Conservation (phyloP, 2,797 vertebrate species). For the Lagodon rhomboides region DNA sequence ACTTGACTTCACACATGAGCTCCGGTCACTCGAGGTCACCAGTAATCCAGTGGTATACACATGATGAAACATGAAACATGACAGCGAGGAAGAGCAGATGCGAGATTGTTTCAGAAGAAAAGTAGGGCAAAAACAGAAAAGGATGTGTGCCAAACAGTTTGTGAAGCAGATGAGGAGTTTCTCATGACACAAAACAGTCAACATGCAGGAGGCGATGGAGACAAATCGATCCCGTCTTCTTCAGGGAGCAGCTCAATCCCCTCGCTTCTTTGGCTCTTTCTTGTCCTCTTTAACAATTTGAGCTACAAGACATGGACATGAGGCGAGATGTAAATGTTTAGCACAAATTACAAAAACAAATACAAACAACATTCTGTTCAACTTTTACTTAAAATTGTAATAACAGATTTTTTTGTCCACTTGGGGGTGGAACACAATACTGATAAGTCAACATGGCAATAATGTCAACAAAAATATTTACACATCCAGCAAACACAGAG, state of each 20-base stretch:
- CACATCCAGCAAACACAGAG: no score
- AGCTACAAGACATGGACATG: constrained; percentile 74
- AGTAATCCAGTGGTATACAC: constrained; percentile 12
- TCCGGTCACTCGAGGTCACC: neutral
- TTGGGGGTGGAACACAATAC: neutral
- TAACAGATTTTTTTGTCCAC: neutral
- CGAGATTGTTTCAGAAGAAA: constrained; percentile 17
- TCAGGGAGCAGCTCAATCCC: constrained; percentile 6
- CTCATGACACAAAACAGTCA: constrained; percentile 28
- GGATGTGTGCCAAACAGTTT: constrained; percentile 14
- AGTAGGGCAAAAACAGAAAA: constrained; percentile 20
- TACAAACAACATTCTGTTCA: neutral
- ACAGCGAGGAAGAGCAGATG: constrained; percentile 21
- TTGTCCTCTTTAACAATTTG: constrained; percentile 82
- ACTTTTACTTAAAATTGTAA: neutral
- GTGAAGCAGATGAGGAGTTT: constrained; percentile 40
- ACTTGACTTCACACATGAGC: neutral
- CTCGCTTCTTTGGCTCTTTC: constrained; percentile 79
- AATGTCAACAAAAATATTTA: neutral
- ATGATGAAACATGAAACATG: constrained; percentile 24
- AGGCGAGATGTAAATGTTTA: neutral
- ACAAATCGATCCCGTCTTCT: constrained; percentile 26
- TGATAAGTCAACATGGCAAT: neutral
- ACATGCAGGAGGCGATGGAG: constrained; percentile 30
- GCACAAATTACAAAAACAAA: neutral